These are phyloP conservation scores for Lepidurus couesii DNA, from an alignment of 1,140 invertebrate genomes.

Conservation along the genomic window DNA sequence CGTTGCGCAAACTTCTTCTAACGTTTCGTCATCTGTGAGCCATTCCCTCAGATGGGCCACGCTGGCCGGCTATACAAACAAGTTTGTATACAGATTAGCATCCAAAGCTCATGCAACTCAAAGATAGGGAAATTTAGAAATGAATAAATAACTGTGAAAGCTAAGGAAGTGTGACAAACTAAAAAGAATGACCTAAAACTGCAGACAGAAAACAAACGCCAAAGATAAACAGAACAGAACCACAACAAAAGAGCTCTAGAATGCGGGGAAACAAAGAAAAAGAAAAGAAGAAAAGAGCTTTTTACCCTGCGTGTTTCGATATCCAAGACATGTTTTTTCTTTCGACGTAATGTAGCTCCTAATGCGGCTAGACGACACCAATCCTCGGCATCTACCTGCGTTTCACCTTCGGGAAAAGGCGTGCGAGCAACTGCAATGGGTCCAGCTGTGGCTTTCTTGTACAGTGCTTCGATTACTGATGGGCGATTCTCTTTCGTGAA, in stretches of 20 bases:
- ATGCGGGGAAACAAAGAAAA: neutral
- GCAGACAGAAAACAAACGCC: no score
- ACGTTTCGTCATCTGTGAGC: slow-evolving; percentile 68
- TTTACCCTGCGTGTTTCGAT: slow-evolving; percentile 79
- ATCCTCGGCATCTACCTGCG: slow-evolving; percentile 54
- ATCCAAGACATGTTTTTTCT: slow-evolving; percentile 63
- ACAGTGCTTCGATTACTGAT: slow-evolving; percentile 59
- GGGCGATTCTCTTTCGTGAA: slow-evolving; percentile 64
- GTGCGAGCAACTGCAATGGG: slow-evolving; percentile 23
- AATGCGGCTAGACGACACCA: slow-evolving; percentile 54
- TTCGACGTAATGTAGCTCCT: slow-evolving; percentile 71
- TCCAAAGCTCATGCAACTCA: slow-evolving; percentile 35
- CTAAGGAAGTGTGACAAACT: no score
- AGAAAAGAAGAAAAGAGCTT: neutral
- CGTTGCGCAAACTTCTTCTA: slow-evolving; percentile 64
- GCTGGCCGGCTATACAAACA: slow-evolving; percentile 62
- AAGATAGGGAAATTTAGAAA: no score
- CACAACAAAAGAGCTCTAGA: no score
- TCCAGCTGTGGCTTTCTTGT: slow-evolving; percentile 57
- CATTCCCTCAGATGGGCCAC: slow-evolving; percentile 71
- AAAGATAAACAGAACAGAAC: no score
- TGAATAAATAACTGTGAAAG: no score
- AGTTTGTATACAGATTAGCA: slow-evolving; percentile 39
- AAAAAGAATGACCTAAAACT: no score
- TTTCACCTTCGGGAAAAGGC: slow-evolving; percentile 42